Evolutionary conservation across 1,140 invertebrate species (phyloP), one percentile per base, ranked within the genome.

Genomic region (Reticulitermes speratus): DNA sequence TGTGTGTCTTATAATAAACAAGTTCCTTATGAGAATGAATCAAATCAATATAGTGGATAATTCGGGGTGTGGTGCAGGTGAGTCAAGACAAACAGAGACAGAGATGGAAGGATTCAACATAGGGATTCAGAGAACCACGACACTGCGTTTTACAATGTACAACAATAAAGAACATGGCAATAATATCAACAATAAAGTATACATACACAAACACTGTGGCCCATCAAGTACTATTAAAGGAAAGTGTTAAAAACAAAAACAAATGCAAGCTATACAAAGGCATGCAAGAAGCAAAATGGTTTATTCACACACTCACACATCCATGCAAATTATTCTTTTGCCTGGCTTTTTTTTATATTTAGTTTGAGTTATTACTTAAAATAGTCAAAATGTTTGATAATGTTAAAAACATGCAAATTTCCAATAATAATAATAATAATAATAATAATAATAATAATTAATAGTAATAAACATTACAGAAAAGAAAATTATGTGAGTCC

Each of bases 401-500:
- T 23, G 25, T 45, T 82, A 83, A 84, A 44, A 83, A 45, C 45
- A 83, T 44, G 38, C 38, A 85, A 52, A 85, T 52, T 85, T 48
- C 6, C 59, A n/a, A 65, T 55, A 11, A 84, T 84, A n/a, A 84
- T 48, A 48, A 84, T 84, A 84, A 84, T 44, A 38, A 38, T 38
- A 38, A 38, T 38, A 38, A 38, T 38, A 38, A 38, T 38, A 38
- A 38, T 38, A 38, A 38, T 38, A 5, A n/a, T 12, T 48, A 48
- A 52, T 84, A 84, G 44, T 44, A 83, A 52, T 55, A 82, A 75
- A 84, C 55, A 84, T 65, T 44, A 30, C 48, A 86, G 21, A 83
- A 48, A 12, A 59, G 45, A 82, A 86, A n/a, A 69, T 44, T 30
- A 75, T 44, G 52, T 52, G 65, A 87, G 87, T 86, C 87, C 87